Evolutionary conservation across 2,888 invertebrate genomes (phyloP).

Genomic region (Nomada fabriciana): DNA sequence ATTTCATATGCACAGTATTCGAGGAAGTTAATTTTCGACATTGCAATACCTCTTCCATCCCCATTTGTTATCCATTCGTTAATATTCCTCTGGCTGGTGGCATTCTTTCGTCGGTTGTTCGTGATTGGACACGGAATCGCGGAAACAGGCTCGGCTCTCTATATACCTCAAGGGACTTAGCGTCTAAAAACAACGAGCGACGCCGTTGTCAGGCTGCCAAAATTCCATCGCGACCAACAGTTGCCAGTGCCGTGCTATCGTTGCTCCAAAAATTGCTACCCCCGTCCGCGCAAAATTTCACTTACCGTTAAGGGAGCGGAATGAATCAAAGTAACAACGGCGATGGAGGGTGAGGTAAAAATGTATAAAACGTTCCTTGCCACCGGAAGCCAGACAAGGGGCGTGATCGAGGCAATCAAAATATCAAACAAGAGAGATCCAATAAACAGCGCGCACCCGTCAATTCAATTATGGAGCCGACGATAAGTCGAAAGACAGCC

Average conservation of each 20-base stretch:
- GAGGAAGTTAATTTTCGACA: too few species aligned
- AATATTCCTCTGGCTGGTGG: not conserved
- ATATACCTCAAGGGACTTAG: slow-evolving; percentile 36
- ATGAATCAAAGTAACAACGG: not conserved
- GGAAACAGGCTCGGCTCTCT: slow-evolving; percentile 40
- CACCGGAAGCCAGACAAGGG: slow-evolving; percentile 73
- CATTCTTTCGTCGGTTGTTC: slow-evolving; percentile 41
- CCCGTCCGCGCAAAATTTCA: not conserved
- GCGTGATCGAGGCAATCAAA: slow-evolving; percentile 80
- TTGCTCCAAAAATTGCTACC: slow-evolving; percentile 53
- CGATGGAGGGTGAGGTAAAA: not conserved
- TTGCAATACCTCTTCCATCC: too few species aligned
- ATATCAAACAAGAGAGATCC: slow-evolving; percentile 73
- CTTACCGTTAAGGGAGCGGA: not conserved
- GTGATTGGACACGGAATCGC: slow-evolving; percentile 42
- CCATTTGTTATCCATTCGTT: not conserved
- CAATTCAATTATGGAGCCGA: slow-evolving; percentile 75
- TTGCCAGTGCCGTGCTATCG: slow-evolving; percentile 61
- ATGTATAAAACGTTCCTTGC: too few species aligned
- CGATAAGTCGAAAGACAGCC: not conserved
- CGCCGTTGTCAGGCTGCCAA: slow-evolving; percentile 79
- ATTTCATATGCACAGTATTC: too few species aligned
- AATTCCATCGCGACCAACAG: slow-evolving; percentile 71
- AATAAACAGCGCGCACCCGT: slow-evolving; percentile 78
- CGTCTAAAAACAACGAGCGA: slow-evolving; percentile 78